Evolutionary conservation across 2,888 invertebrate species (phyloP).

Genomic region (Leucophenga montana): DNA sequence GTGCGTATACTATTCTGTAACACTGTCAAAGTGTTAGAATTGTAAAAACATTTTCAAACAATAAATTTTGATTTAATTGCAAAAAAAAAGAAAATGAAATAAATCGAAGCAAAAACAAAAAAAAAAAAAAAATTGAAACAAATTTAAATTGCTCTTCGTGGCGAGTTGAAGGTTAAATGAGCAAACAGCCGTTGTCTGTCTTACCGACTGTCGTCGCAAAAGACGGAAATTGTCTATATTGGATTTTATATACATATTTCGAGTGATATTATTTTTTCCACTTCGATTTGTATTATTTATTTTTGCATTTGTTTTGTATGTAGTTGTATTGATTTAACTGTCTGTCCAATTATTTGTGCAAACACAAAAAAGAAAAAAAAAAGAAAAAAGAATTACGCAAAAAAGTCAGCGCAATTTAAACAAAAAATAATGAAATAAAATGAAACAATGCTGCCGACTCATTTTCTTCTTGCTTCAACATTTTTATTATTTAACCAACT

Average conservation of each 20-base stretch:
- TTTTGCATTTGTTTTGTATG: conserved; percentile 1
- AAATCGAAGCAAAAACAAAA: conserved; percentile 21
- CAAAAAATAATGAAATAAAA: neutral
- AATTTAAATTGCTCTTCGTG: conserved; percentile 57
- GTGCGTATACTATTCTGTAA: conserved; percentile 25
- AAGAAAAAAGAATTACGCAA: conserved; percentile 1
- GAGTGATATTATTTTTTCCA: neutral
- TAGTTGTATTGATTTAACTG: conserved; percentile 16
- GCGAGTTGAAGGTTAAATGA: conserved; percentile 64
- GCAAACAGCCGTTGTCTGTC: conserved; percentile 36
- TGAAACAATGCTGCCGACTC: conserved; percentile 1
- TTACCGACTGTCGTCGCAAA: too few relatives aligned
- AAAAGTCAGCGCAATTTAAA: neutral
- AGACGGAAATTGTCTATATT: conserved; percentile 25
- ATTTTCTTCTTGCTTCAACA: neutral
- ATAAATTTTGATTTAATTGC: conserved; percentile 60
- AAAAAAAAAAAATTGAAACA: conserved; percentile 23
- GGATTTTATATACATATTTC: neutral
- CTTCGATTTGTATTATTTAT: neutral
- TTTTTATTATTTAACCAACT: conserved; percentile 14
- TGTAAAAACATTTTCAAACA: conserved; percentile 41
- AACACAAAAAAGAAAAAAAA: neutral
- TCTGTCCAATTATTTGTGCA: conserved; percentile 10
- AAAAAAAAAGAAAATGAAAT: conserved; percentile 6
- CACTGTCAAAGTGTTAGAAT: conserved; percentile 53